Conservation (phyloP, 2,797 vertebrate genomes). For the Melanotaenia maccullochi region DNA sequence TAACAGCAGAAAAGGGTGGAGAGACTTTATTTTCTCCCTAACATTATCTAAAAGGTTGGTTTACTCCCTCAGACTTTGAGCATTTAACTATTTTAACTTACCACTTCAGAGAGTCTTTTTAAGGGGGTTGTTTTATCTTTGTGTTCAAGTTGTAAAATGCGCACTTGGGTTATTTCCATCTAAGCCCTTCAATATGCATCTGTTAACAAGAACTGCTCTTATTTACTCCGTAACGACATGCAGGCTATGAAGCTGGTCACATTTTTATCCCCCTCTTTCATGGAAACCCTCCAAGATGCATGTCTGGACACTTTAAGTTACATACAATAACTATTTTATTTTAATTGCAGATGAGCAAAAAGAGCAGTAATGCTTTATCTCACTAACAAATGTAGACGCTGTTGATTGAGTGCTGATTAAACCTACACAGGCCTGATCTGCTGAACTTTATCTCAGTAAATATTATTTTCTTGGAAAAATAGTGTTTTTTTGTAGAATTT, state of each 20-base stretch:
- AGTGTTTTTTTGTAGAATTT: neutral
- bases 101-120: too few relatives aligned
- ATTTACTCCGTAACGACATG: neutral
- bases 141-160: neutral
- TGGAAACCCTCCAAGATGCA: constrained; percentile 3
- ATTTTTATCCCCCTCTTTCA: neutral
- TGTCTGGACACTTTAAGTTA: constrained; percentile 11
- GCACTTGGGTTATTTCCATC: neutral
- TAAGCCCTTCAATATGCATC: neutral
- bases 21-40: too few relatives aligned
- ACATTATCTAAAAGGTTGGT: too few relatives aligned
- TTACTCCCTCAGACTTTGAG: too few relatives aligned
- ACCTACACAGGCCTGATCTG: too few relatives aligned
- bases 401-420: too few relatives aligned
- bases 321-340: constrained; percentile 4
- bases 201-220: neutral
- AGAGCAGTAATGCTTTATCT: neutral
- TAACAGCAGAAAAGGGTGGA: too few relatives aligned
- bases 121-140: neutral
- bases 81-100: too few relatives aligned
- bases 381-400: too few relatives aligned
- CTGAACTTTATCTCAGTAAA: neutral
- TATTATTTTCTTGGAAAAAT: neutral
- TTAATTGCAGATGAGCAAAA: neutral
- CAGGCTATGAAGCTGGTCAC: neutral